Conservation (phyloP, 2,113 vertebrate species). For the Daphoenositta chrysoptera region DNA sequence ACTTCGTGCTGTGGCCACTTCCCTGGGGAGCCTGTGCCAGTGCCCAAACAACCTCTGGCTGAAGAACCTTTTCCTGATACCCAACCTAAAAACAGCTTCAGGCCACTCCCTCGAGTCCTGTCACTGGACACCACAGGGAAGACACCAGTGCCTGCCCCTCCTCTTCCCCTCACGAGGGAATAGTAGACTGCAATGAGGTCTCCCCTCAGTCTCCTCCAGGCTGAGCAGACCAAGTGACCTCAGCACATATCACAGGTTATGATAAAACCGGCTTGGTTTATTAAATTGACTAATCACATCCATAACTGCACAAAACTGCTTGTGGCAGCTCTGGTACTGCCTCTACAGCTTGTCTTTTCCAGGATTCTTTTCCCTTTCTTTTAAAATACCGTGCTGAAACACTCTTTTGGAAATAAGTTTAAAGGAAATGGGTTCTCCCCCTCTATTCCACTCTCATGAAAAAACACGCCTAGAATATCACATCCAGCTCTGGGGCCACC, state of each 20-base stretch:
- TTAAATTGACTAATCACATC: background rate
- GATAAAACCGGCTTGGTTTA: background rate
- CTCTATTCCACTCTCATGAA: background rate
- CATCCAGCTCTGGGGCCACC: background rate
- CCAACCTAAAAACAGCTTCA: background rate
- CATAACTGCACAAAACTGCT: background rate
- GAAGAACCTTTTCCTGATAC: background rate
- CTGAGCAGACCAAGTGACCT: background rate
- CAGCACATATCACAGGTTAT: background rate
- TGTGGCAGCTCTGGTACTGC: background rate
- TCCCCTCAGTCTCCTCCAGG: background rate
- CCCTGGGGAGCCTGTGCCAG: background rate
- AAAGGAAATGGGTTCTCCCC: background rate
- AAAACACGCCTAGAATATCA: background rate
- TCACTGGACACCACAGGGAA: background rate
- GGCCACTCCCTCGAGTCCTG: fast-evolving
- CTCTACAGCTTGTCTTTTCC: background rate
- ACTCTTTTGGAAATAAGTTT: background rate
- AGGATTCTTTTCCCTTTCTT: background rate
- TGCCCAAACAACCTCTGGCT: background rate
- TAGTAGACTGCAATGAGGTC: background rate
- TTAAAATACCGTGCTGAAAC: background rate
- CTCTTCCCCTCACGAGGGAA: fast-evolving
- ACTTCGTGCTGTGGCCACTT: background rate
- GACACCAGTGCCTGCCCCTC: background rate